Base-by-base conservation (phyloP, 2,113 vertebrate genomes). In the Hemiscyllium ocellatum region DNA sequence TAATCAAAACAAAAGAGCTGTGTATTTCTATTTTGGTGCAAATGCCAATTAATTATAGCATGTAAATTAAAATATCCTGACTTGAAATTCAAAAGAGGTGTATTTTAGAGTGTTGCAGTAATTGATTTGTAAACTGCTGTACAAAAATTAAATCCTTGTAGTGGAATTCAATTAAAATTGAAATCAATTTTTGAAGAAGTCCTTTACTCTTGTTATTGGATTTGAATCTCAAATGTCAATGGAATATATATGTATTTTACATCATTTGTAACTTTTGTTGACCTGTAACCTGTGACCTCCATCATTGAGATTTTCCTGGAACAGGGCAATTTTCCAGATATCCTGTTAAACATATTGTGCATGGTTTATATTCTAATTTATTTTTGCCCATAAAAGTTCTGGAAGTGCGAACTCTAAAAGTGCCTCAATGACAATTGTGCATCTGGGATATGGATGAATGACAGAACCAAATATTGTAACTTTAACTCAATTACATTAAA, bases 111-210 rank as follows among this genome's bases (percentile, higher is more conserved):
- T 93, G 22, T 37, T 93, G 66, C 61, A 93, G 89, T 37, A 90
- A 90, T n/a, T 90, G 13, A 90, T 90, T 65, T 90, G 87, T 90
- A 8, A 93, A 66, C 89, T 66, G 8, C 15, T 93, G 33, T 68
- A 33, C 15, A 42, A 66, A 66, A 37, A 66, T 65, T 37, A 66
- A 61, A 66, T 68, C 33, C 19, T 61, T 66, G 17, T 68, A 33
- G 33, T 93, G 26, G 52, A 37, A 93, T 68, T 66, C 20, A 37
- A 66, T 93, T 93, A 66, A 29, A 61, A 93, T 22, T 66, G 65
- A 93, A 93, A 93, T 93, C 61, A 93, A 93, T 93, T 93, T 93
- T 37, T 66, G 65, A 4, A 91, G 56, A 66, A 68, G 61, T 66
- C 17, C 61, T 68, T 93, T 24, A n/a, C 61, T 65, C 29, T 93